These are phyloP conservation scores for Aplysina aerophoba DNA, from an alignment of 37 sponge, comb jelly and placozoan species.

Conservation along the genomic window DNA sequence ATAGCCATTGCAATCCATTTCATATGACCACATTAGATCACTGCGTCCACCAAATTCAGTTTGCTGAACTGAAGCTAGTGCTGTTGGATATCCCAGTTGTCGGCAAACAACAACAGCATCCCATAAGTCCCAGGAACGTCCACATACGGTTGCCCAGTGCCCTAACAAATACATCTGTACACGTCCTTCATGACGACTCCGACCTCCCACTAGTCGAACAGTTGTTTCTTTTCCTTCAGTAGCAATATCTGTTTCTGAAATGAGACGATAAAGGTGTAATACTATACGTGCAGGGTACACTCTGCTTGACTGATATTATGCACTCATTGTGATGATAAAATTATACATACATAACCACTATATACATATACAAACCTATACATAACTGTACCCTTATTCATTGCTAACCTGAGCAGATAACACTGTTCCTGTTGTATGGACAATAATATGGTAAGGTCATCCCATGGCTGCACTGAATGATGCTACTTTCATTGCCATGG, in stretches of 20 bases:
- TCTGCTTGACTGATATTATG: no score
- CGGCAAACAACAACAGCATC: constrained; percentile 70
- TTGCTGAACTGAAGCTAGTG: not conserved
- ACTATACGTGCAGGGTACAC: no score
- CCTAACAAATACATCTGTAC: constrained; percentile 62
- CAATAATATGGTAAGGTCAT: not conserved
- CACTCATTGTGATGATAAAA: no score
- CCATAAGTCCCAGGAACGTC: constrained; percentile 49
- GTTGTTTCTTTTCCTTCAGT: not conserved
- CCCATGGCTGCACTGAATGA: not conserved
- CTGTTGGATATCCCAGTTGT: not conserved
- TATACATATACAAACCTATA: no score
- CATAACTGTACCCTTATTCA: no score
- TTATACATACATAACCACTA: no score
- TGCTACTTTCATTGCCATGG: not conserved
- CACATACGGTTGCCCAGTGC: constrained; percentile 80
- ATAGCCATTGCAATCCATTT: not conserved
- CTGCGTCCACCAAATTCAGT: not conserved
- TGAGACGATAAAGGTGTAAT: no score
- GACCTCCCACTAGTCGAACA: constrained; percentile 39
- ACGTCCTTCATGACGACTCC: constrained; percentile 22
- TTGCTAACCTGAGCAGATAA: not conserved
- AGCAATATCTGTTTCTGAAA: not conserved
- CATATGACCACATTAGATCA: not conserved
- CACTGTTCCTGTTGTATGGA: not conserved